Percentiles rank a stretch among this genome's conserved stretches.
Evolutionary conservation across 1,140 invertebrate genomes (phyloP).

Genomic region (Dolichoris vasculosae): DNA sequence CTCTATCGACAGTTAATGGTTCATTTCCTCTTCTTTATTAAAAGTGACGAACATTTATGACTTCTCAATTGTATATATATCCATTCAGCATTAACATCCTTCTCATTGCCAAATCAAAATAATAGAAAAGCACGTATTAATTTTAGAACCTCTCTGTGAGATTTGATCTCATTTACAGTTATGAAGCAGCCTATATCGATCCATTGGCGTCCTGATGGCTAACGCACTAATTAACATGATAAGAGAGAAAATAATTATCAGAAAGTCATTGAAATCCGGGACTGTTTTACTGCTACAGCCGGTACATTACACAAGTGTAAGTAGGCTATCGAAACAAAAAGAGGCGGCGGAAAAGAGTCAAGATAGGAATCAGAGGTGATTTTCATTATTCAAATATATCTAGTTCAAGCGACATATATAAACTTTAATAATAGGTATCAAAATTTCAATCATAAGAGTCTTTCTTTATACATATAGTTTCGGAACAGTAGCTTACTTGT

Average conservation of each 20-base stretch:
- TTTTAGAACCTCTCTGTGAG: not conserved
- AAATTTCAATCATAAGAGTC: too few relatives aligned
- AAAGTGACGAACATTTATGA: too few relatives aligned
- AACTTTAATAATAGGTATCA: not conserved
- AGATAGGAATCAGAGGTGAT: constrained; percentile 34
- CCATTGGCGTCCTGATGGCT: not conserved
- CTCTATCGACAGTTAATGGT: too few relatives aligned
- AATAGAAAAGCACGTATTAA: constrained; percentile 42
- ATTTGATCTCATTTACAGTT: constrained; percentile 29
- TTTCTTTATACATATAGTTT: too few relatives aligned
- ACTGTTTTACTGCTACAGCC: not conserved
- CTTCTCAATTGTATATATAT: too few relatives aligned
- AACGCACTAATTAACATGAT: constrained; percentile 56
- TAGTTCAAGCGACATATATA: constrained; percentile 1
- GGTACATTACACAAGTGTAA: not conserved
- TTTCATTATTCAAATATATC: constrained; percentile 54
- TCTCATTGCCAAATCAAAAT: not conserved
- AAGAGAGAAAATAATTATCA: constrained; percentile 54
- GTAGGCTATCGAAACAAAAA: not conserved
- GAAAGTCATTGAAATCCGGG: constrained; percentile 54
- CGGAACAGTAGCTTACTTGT: too few relatives aligned
- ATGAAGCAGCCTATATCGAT: not conserved
- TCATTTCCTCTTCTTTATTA: too few relatives aligned
- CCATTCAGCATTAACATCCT: too few relatives aligned
- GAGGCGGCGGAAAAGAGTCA: not conserved